phyloP scores from a whole-genome alignment of 2,797 vertebrate genomes.

The Meriones psammophilus region DNA sequence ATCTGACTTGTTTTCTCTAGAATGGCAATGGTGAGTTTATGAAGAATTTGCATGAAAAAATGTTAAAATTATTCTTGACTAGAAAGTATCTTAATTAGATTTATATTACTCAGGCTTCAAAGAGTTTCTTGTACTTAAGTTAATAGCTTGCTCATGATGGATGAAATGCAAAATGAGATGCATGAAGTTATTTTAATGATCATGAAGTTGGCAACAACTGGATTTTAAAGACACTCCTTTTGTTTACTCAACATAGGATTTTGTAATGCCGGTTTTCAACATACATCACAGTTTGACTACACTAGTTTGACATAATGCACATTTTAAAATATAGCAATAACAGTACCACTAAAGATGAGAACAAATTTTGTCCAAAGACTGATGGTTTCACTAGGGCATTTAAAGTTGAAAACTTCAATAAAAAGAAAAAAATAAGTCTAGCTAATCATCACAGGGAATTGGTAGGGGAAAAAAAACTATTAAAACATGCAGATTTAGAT shows the following conservation, averaged over 20 bases:
- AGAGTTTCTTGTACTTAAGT: not conserved
- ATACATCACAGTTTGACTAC: not conserved
- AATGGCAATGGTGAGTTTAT: not conserved
- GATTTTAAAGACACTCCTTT: not conserved
- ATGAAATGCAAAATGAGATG: slow-evolving; percentile 13
- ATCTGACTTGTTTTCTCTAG: not conserved
- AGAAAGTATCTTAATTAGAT: slow-evolving; percentile 26
- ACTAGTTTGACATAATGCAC: not conserved
- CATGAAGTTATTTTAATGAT: not conserved
- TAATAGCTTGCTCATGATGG: not conserved
- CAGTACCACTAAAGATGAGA: not conserved
- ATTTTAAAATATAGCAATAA: not conserved
- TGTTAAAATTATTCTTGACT: not conserved
- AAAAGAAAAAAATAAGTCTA: slow-evolving; percentile 9
- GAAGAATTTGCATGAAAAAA: not conserved
- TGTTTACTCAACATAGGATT: slow-evolving; percentile 25
- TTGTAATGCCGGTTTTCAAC: not conserved
- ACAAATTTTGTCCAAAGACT: not conserved
- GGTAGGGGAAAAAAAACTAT: slow-evolving; percentile 7
- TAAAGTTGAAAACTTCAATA: not conserved
- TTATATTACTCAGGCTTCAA: not conserved
- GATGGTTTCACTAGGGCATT: not conserved
- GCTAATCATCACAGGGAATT: slow-evolving; percentile 6
- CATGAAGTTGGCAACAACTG: not conserved
- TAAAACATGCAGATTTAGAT: slow-evolving; percentile 66